Evolutionary conservation across 2,797 vertebrate genomes (phyloP).

Genomic region (Balearica regulorum): DNA sequence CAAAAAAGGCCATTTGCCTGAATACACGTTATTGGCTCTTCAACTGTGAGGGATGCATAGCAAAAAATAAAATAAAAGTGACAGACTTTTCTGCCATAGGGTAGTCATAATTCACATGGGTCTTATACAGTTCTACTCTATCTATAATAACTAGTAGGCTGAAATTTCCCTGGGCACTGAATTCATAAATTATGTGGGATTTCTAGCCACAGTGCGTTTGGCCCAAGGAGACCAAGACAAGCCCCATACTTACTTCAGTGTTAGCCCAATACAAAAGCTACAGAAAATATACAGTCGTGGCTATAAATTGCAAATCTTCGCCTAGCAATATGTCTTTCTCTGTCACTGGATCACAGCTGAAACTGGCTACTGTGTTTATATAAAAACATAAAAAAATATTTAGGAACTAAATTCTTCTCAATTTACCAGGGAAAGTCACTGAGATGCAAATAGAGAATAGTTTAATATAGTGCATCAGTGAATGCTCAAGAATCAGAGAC

Average conservation of each 20-base stretch:
- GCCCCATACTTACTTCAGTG: neutral
- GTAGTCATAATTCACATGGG: neutral
- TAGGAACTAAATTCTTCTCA: neutral
- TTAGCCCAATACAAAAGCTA: neutral
- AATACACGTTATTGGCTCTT: slow-evolving; percentile 3
- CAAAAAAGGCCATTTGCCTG: neutral
- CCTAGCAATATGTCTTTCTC: neutral
- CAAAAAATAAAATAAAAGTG: neutral
- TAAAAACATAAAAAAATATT: neutral
- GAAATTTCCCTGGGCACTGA: neutral
- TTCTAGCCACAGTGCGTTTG: neutral
- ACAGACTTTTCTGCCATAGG: neutral
- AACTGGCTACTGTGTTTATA: neutral
- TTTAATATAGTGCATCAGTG: neutral
- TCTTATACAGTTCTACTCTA: neutral
- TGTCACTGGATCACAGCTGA: neutral
- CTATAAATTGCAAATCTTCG: neutral
- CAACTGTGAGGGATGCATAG: neutral
- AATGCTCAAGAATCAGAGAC: neutral
- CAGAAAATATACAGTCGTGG: neutral
- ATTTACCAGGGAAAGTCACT: neutral
- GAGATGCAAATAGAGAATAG: neutral
- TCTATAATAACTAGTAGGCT: neutral
- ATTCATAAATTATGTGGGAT: neutral
- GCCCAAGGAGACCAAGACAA: neutral